A percentile compares a stretch with the other conserved stretches of the same genome.
Conservation (phyloP, 2,113 vertebrate species). For the Ploceus nigricollis region DNA sequence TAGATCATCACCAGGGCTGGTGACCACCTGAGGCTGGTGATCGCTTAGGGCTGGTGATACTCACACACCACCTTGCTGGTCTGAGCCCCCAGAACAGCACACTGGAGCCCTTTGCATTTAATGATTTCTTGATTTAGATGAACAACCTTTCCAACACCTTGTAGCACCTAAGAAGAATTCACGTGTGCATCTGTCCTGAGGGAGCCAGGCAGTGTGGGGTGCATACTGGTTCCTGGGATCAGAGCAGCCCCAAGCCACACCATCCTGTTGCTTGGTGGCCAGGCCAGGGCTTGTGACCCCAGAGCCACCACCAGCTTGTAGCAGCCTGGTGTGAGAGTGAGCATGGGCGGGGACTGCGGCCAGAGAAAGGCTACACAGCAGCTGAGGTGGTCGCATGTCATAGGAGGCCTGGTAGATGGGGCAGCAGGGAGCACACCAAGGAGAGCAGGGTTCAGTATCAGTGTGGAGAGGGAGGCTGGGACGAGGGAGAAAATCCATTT, state of each 20-base stretch:
- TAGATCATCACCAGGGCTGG: not conserved
- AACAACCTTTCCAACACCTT: not conserved
- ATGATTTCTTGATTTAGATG: not conserved
- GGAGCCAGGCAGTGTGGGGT: accelerated
- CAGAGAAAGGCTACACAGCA: not conserved
- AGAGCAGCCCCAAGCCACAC: not conserved
- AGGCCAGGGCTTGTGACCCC: not conserved
- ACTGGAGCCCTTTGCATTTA: not conserved
- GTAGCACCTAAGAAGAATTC: not conserved
- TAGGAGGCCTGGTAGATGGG: not conserved
- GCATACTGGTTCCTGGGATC: not conserved
- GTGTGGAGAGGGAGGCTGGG: not conserved
- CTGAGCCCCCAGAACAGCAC: not conserved
- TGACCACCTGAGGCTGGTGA: not conserved
- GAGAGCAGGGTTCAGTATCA: accelerated
- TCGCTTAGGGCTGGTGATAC: not conserved
- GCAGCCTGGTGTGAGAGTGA: not conserved
- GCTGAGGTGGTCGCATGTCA: not conserved
- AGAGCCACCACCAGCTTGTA: not conserved
- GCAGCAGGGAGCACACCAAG: not conserved
- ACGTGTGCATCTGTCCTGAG: accelerated
- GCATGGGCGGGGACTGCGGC: accelerated
- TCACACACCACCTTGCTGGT: not conserved
- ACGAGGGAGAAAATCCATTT: not conserved
- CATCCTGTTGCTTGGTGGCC: not conserved